Percentiles rank a stretch among this genome's conserved stretches.
Evolutionary conservation across 2,113 vertebrate species (phyloP).

Genomic region (Artemisiospiza belli): DNA sequence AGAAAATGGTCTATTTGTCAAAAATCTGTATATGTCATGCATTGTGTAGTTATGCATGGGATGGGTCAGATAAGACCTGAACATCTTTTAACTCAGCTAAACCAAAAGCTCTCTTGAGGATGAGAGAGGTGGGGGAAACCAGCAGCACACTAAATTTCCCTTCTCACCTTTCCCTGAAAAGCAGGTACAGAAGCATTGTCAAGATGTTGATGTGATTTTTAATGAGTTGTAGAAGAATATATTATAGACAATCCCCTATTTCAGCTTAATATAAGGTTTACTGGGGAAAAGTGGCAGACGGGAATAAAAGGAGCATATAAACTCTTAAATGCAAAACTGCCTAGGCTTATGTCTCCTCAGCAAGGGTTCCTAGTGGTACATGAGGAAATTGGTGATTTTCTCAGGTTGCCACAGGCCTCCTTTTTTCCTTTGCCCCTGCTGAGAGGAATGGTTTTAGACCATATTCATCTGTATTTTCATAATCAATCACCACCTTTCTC

Average conservation of each 20-base stretch:
- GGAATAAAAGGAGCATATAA: not conserved
- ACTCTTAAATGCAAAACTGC: not conserved
- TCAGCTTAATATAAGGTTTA: not conserved
- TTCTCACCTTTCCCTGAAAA: not conserved
- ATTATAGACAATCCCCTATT: not conserved
- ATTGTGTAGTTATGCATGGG: not conserved
- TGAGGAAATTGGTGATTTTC: not conserved
- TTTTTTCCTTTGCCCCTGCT: not conserved
- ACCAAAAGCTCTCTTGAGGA: not conserved
- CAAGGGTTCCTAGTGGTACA: not conserved
- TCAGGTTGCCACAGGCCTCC: not conserved
- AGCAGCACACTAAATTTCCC: not conserved
- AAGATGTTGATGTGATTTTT: not conserved
- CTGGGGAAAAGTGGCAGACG: not conserved
- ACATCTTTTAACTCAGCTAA: not conserved
- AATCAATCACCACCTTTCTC: not conserved
- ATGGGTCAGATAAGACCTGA: not conserved
- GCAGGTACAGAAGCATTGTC: not conserved
- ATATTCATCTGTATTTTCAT: not conserved
- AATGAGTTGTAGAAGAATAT: not conserved
- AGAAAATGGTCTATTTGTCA: not conserved
- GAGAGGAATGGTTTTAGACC: not conserved
- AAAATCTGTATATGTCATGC: not conserved
- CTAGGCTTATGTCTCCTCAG: not conserved
- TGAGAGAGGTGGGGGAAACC: not conserved